Evolutionary conservation across 37 sponge, comb jelly and placozoan species (phyloP).

Genomic region (Oscarella lobularis): DNA sequence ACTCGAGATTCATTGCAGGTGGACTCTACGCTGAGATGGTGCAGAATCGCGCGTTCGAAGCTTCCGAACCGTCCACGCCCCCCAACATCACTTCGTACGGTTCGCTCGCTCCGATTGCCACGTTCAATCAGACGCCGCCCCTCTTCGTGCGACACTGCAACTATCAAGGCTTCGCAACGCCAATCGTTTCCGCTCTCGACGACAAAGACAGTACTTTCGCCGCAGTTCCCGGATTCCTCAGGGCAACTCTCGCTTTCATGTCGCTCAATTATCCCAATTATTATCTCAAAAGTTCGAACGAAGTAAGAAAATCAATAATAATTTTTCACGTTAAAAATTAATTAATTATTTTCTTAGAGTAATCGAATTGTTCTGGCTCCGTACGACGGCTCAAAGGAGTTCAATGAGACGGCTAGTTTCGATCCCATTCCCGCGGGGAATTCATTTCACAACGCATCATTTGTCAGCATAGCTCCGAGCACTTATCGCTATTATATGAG

Average conservation of each 20-base stretch:
- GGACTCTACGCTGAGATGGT: conserved; percentile 8
- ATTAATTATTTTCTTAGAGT: not conserved
- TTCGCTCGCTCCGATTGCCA: not conserved
- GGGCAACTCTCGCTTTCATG: not conserved
- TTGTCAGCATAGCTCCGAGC: no score
- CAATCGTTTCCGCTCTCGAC: not conserved
- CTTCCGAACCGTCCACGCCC: not conserved
- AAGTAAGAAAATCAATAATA: not conserved
- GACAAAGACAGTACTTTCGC: not conserved
- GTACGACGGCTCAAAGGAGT: conserved; percentile 1
- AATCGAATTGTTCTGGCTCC: not conserved
- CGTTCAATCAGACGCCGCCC: not conserved
- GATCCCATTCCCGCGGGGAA: not conserved
- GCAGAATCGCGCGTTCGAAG: not conserved
- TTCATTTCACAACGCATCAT: not conserved
- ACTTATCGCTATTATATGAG: no score
- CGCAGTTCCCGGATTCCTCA: not conserved
- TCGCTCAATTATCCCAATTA: not conserved
- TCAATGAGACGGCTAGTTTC: not conserved
- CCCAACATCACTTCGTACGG: not conserved
- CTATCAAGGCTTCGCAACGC: not conserved
- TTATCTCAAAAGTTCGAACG: not conserved
- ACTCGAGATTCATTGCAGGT: not conserved
- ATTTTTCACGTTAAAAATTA: not conserved
- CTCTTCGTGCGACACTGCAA: not conserved